phyloP scores from a whole-genome alignment of 2,888 invertebrate genomes.

The Thereva nobilitata region DNA sequence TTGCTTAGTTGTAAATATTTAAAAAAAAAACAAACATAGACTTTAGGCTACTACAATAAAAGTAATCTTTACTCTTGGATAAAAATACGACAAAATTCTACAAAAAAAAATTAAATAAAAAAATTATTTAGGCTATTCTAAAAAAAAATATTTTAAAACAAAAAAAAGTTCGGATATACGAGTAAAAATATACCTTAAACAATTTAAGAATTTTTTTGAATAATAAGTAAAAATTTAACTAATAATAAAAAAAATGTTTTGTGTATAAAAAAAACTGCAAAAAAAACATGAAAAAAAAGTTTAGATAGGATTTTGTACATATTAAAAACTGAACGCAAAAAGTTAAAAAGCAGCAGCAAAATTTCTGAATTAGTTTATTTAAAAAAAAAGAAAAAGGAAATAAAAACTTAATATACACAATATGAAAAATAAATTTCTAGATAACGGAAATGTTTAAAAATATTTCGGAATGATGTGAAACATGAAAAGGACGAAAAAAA shows the following conservation, averaged over 20 bases:
- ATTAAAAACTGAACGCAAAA: slow-evolving; percentile 47
- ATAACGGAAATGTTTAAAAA: slow-evolving; percentile 2
- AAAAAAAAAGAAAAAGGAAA: slow-evolving; percentile 9
- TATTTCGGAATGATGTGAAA: no score
- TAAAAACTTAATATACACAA: slow-evolving; percentile 8
- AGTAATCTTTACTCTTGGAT: slow-evolving; percentile 12
- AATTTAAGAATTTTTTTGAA: slow-evolving; percentile 20
- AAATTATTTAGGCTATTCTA: slow-evolving; percentile 32
- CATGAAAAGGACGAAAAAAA: no score
- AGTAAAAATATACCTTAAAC: slow-evolving; percentile 21
- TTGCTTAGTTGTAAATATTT: slow-evolving; percentile 33
- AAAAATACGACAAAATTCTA: slow-evolving; percentile 26
- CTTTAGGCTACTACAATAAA: slow-evolving; percentile 23
- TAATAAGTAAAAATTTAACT: slow-evolving; percentile 30
- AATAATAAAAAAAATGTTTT: slow-evolving; percentile 25
- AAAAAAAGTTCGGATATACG: slow-evolving; percentile 37
- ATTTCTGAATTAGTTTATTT: slow-evolving; percentile 23
- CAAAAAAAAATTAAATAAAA: slow-evolving; percentile 25
- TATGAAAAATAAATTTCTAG: slow-evolving; percentile 9
- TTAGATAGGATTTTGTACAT: slow-evolving; percentile 58
- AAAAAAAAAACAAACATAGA: no score
- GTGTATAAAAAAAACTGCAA: slow-evolving; percentile 26
- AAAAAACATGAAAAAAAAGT: slow-evolving; percentile 25
- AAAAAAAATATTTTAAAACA: background rate
- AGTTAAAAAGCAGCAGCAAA: background rate